A percentile compares a stretch with the other conserved stretches of the same genome.
Evolutionary conservation across 2,113 vertebrate genomes (phyloP).

Genomic region (Australoheros scitulus): DNA sequence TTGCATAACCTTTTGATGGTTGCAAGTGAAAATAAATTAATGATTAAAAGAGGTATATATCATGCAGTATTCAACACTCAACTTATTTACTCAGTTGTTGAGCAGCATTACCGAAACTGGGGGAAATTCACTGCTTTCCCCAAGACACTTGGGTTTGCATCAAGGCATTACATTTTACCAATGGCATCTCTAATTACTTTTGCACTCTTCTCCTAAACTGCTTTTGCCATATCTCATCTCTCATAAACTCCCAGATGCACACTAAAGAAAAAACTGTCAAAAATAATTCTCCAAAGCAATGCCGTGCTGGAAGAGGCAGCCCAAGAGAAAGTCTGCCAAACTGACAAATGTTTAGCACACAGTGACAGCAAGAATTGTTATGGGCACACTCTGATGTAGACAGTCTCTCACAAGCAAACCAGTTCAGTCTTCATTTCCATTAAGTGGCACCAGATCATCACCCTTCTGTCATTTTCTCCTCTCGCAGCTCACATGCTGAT

Average conservation of each 20-base stretch:
- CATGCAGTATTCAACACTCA: neutral
- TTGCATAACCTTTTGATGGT: neutral
- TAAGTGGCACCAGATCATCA: conserved; percentile 34
- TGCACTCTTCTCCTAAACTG: conserved; percentile 7
- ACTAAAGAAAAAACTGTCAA: conserved; percentile 43
- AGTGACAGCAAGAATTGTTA: conserved; percentile 15
- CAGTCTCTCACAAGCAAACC: conserved; percentile 13
- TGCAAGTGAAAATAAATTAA: neutral
- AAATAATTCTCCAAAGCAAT: conserved; percentile 41
- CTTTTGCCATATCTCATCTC: conserved; percentile 30
- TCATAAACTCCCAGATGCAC: conserved; percentile 34
- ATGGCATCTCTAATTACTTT: conserved; percentile 27
- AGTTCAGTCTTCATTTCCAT: conserved; percentile 39
- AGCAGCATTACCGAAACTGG: neutral
- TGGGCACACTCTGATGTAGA: conserved; percentile 21
- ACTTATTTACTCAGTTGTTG: neutral
- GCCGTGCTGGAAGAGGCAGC: conserved; percentile 7
- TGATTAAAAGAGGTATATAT: neutral
- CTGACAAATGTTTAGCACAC: conserved; percentile 44
- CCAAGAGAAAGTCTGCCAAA: conserved; percentile 33
- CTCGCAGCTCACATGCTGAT: conserved; percentile 13
- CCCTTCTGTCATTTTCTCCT: conserved; percentile 15
- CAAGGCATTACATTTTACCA: conserved; percentile 3
- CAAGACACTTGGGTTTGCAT: conserved; percentile 18
- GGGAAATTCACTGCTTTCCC: conserved; percentile 11